These are phyloP conservation scores for Diarsia dahlii DNA, from an alignment of 2,888 invertebrate species.

Conservation along the genomic window DNA sequence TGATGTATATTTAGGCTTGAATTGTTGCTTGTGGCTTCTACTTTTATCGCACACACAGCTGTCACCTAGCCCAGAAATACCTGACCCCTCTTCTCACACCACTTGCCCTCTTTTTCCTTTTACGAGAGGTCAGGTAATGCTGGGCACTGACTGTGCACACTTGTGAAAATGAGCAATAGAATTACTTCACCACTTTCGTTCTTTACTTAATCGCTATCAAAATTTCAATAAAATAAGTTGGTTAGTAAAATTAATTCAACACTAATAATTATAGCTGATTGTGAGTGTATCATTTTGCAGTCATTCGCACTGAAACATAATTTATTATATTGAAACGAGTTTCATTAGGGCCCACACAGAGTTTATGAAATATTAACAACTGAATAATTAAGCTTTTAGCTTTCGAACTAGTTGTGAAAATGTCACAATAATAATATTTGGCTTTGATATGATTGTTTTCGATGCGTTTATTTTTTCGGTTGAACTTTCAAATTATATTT, in stretches of 20 bases:
- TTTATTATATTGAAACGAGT: conserved; percentile 73
- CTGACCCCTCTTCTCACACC: no score
- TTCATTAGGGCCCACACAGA: conserved; percentile 67
- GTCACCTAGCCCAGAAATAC: no score
- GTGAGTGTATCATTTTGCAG: conserved; percentile 68
- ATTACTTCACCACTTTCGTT: no score
- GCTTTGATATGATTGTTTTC: conserved; percentile 47
- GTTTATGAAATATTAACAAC: conserved; percentile 71
- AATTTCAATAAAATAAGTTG: no score
- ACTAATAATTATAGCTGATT: conserved; percentile 50
- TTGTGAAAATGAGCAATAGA: no score
- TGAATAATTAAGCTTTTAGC: conserved; percentile 67
- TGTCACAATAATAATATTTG: conserved; percentile 27
- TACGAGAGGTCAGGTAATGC: no score
- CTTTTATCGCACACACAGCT: no score
- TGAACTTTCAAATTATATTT: neutral
- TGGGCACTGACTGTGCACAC: no score
- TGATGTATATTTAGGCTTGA: no score
- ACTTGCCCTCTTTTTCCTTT: no score
- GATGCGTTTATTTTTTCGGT: conserved; percentile 13
- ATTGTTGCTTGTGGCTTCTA: no score
- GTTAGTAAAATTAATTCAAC: conserved; percentile 28
- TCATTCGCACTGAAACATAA: conserved; percentile 63
- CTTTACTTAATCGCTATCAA: no score
- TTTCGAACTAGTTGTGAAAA: conserved; percentile 34